A percentile compares a stretch with the other conserved stretches of the same genome.
Evolutionary conservation across 2,888 invertebrate genomes (phyloP).

Genomic region (Laspeyria flexula): DNA sequence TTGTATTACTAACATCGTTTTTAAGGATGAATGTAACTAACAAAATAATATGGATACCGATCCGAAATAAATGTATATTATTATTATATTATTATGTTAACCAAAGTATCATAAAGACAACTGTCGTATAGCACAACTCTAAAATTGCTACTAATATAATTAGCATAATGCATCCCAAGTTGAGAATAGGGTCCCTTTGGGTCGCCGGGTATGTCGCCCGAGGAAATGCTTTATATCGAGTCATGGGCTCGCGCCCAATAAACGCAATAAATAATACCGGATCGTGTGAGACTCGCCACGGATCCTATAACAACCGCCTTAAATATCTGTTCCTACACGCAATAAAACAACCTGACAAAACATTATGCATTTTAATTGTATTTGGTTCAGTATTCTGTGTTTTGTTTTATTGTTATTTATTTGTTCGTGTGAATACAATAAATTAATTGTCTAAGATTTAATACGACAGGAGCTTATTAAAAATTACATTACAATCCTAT

Average conservation of each 20-base stretch:
- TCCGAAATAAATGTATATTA: too few species aligned
- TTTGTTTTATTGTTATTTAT: constrained; percentile 26
- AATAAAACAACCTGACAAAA: constrained; percentile 60
- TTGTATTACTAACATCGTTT: too few species aligned
- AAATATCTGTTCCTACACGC: constrained; percentile 63
- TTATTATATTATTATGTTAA: too few species aligned
- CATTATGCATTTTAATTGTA: constrained; percentile 29
- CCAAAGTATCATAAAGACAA: too few species aligned
- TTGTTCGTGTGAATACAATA: neutral
- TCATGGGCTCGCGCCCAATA: constrained; percentile 72
- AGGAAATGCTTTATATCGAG: constrained; percentile 76
- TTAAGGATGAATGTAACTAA: too few species aligned
- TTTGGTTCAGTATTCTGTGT: constrained; percentile 51
- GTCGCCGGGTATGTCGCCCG: constrained; percentile 71
- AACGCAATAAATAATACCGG: constrained; percentile 77
- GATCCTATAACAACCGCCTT: constrained; percentile 68
- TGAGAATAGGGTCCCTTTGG: constrained; percentile 45
- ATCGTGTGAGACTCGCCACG: constrained; percentile 77
- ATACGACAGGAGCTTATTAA: neutral
- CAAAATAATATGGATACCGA: too few species aligned
- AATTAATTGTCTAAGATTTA: neutral
- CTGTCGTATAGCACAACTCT: neutral
- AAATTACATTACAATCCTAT: too few species aligned
- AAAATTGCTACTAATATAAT: neutral
- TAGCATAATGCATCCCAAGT: constrained; percentile 1